These are phyloP conservation scores for Gallirallus australis DNA, from an alignment of 2,797 vertebrate genomes.

Conservation along the genomic window DNA sequence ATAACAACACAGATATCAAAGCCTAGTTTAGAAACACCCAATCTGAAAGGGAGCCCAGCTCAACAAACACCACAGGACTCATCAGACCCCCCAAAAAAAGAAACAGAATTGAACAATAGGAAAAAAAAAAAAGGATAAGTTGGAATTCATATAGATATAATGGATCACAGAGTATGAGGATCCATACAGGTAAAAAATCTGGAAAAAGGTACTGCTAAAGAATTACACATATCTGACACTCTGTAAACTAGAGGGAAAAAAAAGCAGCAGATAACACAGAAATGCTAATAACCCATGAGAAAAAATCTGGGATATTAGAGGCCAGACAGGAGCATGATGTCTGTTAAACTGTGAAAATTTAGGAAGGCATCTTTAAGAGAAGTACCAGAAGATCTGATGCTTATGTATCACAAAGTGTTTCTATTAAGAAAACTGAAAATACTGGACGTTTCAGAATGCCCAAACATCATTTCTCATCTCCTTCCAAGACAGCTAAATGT, in stretches of 20 bases:
- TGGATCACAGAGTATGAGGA: rapidly evolving
- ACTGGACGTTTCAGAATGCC: background rate
- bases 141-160: background rate
- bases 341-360: background rate
- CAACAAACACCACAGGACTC: background rate
- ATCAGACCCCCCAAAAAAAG: background rate
- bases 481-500: background rate
- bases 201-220: background rate
- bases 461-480: background rate
- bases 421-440: background rate
- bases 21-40: background rate
- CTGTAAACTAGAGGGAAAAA: background rate
- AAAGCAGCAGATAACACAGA: background rate
- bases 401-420: background rate
- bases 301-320: background rate
- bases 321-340: rapidly evolving
- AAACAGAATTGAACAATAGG: background rate
- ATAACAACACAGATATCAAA: background rate
- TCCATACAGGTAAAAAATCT: background rate
- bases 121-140: background rate
- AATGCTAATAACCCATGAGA: slow-evolving; percentile 7
- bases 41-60: background rate
- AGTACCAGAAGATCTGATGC: background rate
- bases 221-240: slow-evolving; percentile 67
- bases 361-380: background rate